phyloP scores from a whole-genome alignment of 2,113 vertebrate genomes.

The Phalacrocorax aristotelis region DNA sequence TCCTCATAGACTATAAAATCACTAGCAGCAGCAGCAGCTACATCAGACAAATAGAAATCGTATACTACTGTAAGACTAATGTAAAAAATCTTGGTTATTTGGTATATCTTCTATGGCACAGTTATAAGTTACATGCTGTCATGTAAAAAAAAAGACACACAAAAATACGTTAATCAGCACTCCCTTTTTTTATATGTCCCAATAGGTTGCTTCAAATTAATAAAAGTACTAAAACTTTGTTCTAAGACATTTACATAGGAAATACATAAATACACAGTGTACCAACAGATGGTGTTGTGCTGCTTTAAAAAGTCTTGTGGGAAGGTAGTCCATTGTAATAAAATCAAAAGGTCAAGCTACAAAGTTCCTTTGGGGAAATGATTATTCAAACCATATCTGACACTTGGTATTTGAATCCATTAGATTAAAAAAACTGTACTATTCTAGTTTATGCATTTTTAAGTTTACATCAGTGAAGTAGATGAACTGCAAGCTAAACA shows the following conservation, averaged over 20 bases:
- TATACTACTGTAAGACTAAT: neutral
- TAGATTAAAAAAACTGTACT: neutral
- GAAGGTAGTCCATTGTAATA: neutral
- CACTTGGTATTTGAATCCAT: neutral
- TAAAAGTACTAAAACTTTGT: neutral
- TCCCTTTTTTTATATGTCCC: neutral
- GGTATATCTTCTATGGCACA: neutral
- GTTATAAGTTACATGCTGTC: neutral
- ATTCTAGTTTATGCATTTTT: neutral
- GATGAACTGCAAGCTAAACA: neutral
- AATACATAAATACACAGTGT: constrained; percentile 1
- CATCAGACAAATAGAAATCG: neutral
- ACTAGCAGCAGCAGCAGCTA: neutral
- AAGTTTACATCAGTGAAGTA: neutral
- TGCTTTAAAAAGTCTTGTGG: constrained; percentile 4
- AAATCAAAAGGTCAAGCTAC: constrained; percentile 23
- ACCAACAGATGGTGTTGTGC: constrained; percentile 29
- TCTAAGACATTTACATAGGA: neutral
- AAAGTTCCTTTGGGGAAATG: neutral
- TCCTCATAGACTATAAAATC: neutral
- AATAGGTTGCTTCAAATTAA: neutral
- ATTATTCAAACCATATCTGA: neutral
- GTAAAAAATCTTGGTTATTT: neutral
- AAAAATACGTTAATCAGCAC: neutral
- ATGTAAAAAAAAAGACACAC: neutral